Evolutionary conservation across 2,888 invertebrate genomes (phyloP), one percentile per base, ranked within the genome.

Genomic region (Drosophila kambysellisi): DNA sequence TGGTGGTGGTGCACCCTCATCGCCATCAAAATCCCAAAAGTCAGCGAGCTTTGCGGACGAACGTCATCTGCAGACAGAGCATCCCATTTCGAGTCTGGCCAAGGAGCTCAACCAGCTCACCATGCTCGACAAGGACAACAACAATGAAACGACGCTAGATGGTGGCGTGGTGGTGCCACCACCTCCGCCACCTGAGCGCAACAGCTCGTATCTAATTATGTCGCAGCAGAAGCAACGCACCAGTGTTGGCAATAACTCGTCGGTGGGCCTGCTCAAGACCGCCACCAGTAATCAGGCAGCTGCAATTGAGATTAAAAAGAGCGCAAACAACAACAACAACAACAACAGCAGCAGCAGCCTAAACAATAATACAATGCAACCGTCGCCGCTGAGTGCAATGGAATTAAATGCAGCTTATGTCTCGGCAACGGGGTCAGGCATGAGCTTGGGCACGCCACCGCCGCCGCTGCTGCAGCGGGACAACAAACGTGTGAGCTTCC

Each of bases 181-280:
- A 60, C 96, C 97, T 1, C 95, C 96, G 52, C 97, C 98, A 30
- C 98, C 98, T 4, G 97, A 97, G 92, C 95, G 98, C 74, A 97
- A 97, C 68, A 97, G 97, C 33, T 98, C 98, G 50, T 98, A 97
- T 93, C 95, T 97, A 5, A 95, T 97, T 35, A 97, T 97, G 97
- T 96, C 95, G 11, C 96, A 96, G 87, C 92, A 92, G 50, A 93
- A 92, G 74, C 77, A 89, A 35, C 76, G 91, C 6, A 78, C 64
- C n/a, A 80, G 75, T 37, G 68, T 69, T 0, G 71, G 64, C 6
- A 65, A 82, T 37, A 79, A 57, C 53, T 41, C 83, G 52, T 83
- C 91, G 9, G 89, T 90, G 70, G 92, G 92, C 6, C 81, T 92
- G 52, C 82, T 92, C 1, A 92, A 92, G 58, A 92, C 91, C 32